phyloP scores from a whole-genome alignment of 2,888 invertebrate species.

The Octodonta nipae region DNA sequence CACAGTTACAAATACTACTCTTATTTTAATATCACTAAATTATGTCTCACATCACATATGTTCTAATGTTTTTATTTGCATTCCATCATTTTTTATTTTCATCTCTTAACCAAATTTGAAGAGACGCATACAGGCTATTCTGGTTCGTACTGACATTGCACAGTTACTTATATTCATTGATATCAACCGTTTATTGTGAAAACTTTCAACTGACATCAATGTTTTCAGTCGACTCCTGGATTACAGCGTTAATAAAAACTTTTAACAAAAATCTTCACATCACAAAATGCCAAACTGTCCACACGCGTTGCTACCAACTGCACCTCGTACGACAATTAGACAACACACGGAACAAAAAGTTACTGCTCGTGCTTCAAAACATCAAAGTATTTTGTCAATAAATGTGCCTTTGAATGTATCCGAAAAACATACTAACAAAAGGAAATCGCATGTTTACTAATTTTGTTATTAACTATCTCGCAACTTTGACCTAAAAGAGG shows the following conservation, averaged over 20 bases:
- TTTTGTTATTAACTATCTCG: no score
- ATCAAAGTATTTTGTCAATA: no score
- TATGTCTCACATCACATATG: constrained; percentile 37
- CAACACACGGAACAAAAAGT: no score
- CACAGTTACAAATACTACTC: constrained; percentile 24
- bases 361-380: no score
- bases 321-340: no score
- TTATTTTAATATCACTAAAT: constrained; percentile 29
- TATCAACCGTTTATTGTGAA: constrained; percentile 21
- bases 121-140: constrained; percentile 29
- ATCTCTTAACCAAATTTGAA: constrained; percentile 37
- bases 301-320: constrained; percentile 37
- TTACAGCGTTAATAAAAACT: constrained; percentile 35
- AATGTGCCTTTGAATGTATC: no score
- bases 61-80: constrained; percentile 39
- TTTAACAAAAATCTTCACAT: constrained; percentile 36
- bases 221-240: constrained; percentile 27
- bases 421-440: no score
- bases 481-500: no score
- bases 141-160: constrained; percentile 28
- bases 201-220: constrained; percentile 28
- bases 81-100: constrained; percentile 38
- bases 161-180: constrained; percentile 24
- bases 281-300: constrained; percentile 40
- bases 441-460: no score